Evolutionary conservation across 2,888 invertebrate species (phyloP).

Genomic region (Calameuta pallipes): DNA sequence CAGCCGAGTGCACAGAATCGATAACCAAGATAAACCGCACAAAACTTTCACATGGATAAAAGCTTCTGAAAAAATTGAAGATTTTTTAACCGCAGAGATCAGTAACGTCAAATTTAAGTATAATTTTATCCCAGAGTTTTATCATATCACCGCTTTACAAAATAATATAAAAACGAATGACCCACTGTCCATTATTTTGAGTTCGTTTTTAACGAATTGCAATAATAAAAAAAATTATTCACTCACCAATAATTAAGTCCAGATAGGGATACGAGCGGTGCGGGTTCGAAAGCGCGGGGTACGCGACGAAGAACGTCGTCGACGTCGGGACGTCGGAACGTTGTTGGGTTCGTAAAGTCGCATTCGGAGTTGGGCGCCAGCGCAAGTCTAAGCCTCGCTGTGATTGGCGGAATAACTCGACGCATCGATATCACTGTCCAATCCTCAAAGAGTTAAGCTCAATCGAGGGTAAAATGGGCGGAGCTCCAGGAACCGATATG

Average conservation of each 20-base stretch:
- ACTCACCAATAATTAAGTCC: constrained; percentile 67
- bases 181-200: background rate
- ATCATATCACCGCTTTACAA: background rate
- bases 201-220: background rate
- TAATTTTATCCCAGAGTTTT: background rate
- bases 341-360: constrained; percentile 15
- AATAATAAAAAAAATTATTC: constrained; percentile 12
- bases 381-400: constrained; percentile 68
- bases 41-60: background rate
- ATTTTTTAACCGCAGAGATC: background rate
- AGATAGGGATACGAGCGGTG: constrained; percentile 59
- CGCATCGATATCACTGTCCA: constrained; percentile 70
- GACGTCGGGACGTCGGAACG: constrained; percentile 64
- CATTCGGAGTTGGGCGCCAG: constrained; percentile 65
- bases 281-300: constrained; percentile 60
- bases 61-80: background rate
- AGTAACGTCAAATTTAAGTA: background rate
- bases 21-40: background rate
- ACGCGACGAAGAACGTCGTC: constrained; percentile 64
- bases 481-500: constrained; percentile 41
- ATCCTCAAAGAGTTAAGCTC: constrained; percentile 43
- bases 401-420: constrained; percentile 57
- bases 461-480: constrained; percentile 62
- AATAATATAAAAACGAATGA: background rate
- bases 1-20: constrained; percentile 7